phyloP scores from a whole-genome alignment of 2,113 vertebrate species.

The Eulacestoma nigropectus region DNA sequence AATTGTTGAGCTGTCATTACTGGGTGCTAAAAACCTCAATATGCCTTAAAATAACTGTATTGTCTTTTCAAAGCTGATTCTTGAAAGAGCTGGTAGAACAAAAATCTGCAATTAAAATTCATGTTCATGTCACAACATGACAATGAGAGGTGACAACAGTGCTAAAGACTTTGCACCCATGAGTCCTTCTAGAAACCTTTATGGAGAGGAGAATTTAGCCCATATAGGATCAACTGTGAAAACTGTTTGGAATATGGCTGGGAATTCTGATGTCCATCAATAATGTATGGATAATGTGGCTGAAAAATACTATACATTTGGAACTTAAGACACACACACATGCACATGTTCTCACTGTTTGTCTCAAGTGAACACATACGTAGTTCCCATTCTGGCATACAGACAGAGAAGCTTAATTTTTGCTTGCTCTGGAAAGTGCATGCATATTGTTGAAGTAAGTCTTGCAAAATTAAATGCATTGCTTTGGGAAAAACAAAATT shows the following conservation, averaged over 20 bases:
- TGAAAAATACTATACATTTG: neutral
- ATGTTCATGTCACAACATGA: neutral
- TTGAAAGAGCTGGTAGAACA: neutral
- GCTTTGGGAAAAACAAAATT: neutral
- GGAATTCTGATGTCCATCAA: neutral
- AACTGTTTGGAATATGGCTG: neutral
- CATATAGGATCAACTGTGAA: neutral
- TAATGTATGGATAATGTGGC: neutral
- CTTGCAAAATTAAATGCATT: neutral
- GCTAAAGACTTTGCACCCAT: neutral
- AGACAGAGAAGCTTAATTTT: neutral
- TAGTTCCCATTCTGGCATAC: neutral
- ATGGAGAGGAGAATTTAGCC: neutral
- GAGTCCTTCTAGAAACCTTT: constrained; percentile 6
- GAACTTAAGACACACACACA: neutral
- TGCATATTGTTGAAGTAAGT: neutral
- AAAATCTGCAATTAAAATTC: neutral
- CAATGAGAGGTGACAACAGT: neutral
- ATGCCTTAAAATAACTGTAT: neutral
- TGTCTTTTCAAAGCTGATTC: neutral
- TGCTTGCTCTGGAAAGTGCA: neutral
- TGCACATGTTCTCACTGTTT: neutral
- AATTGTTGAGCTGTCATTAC: neutral
- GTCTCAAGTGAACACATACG: neutral
- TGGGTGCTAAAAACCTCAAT: neutral